phyloP scores from a whole-genome alignment of 2,113 vertebrate species.

The Callospermophilus lateralis region DNA sequence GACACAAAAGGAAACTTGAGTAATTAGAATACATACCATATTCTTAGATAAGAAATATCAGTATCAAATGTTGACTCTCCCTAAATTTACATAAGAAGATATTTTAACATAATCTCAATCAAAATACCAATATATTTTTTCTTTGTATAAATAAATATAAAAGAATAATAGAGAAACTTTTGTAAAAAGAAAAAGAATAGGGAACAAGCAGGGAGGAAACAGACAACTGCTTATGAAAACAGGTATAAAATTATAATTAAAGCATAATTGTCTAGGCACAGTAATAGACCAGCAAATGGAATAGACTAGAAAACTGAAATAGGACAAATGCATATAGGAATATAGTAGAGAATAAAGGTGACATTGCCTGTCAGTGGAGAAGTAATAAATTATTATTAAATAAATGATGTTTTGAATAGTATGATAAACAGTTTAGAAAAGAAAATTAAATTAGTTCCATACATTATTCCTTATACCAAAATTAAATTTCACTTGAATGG shows the following conservation, averaged over 20 bases:
- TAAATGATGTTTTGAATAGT: neutral
- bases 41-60: neutral
- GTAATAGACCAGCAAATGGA: neutral
- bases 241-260: neutral
- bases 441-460: slow-evolving; percentile 27
- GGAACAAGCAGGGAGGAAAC: neutral
- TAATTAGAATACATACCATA: neutral
- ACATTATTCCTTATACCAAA: neutral
- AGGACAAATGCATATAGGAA: neutral
- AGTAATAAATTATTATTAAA: neutral
- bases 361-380: neutral
- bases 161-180: neutral
- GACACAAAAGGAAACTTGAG: neutral
- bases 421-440: neutral
- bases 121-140: neutral
- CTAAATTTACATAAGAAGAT: slow-evolving; percentile 30
- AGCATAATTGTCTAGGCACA: neutral
- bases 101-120: neutral
- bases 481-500: slow-evolving; percentile 49
- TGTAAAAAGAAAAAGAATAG: neutral
- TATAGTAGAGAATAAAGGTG: neutral
- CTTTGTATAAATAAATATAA: neutral
- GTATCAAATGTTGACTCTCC: neutral
- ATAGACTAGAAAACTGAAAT: neutral
- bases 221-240: neutral